Conservation (phyloP, 1,140 invertebrate genomes). For the Drosophila nannoptera region DNA sequence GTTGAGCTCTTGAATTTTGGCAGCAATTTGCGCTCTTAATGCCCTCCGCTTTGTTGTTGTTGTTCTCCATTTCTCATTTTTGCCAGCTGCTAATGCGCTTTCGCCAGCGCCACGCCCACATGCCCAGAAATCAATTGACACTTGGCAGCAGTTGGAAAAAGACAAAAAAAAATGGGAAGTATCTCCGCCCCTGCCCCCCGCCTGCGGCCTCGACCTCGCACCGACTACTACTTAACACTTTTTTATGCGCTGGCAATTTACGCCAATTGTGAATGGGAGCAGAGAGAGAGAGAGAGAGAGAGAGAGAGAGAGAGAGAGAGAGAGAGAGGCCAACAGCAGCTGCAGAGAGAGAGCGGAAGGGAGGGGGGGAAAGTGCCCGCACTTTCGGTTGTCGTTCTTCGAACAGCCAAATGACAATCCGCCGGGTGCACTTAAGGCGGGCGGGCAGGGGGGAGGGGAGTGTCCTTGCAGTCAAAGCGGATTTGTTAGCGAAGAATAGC, state of each 20-base stretch:
- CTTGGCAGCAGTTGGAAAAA: slow-evolving; percentile 41
- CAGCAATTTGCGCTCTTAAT: slow-evolving; percentile 59
- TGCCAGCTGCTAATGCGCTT: slow-evolving; percentile 57
- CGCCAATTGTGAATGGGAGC: slow-evolving; percentile 45
- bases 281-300: neutral
- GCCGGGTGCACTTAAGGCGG: slow-evolving; percentile 29
- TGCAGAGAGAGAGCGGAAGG: neutral
- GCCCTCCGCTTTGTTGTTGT: slow-evolving; percentile 45
- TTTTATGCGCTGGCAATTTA: slow-evolving; percentile 64
- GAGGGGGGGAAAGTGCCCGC: slow-evolving; percentile 42
- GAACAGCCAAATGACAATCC: slow-evolving; percentile 63
- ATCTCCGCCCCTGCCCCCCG: too few relatives aligned
- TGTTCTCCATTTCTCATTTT: slow-evolving; percentile 19
- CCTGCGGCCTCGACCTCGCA: neutral
- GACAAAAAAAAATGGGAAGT: neutral
- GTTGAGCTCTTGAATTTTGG: slow-evolving; percentile 51
- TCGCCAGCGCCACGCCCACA: slow-evolving; percentile 45
- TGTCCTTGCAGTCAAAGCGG: slow-evolving; percentile 35
- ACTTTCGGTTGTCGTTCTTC: slow-evolving; percentile 65
- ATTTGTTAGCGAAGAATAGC: slow-evolving; percentile 27
- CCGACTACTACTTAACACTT: slow-evolving; percentile 21
- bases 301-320: slow-evolving; percentile 28
- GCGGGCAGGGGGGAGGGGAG: neutral
- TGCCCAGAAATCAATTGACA: slow-evolving; percentile 65
- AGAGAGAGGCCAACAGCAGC: slow-evolving; percentile 1